Evolutionary conservation across 2,113 vertebrate species (phyloP).

Genomic region (Felis chaus): DNA sequence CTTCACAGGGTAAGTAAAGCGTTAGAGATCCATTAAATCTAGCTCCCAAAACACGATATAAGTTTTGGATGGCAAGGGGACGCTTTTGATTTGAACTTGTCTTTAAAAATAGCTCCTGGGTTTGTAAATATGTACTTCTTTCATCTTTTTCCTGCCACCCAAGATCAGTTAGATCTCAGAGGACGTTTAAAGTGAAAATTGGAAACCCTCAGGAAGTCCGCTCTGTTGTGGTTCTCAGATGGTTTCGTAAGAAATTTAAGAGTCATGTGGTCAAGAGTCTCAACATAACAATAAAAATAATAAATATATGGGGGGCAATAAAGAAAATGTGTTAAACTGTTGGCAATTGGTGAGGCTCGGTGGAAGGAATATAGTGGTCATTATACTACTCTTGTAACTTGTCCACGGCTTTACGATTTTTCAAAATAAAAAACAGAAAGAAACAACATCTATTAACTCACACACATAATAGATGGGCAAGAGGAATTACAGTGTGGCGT

Average conservation of each 20-base stretch:
- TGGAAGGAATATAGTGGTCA: not conserved
- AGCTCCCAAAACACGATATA: not conserved
- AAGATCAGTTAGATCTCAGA: not conserved
- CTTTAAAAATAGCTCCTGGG: not conserved
- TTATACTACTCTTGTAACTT: not conserved
- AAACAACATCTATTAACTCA: not conserved
- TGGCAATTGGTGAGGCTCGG: not conserved
- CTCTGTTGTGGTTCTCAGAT: not conserved
- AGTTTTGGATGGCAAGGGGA: not conserved
- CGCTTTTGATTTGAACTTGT: not conserved
- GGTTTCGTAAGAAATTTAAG: conserved; percentile 25
- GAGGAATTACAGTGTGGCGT: not conserved
- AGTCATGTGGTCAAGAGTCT: not conserved
- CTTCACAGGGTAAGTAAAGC: not conserved
- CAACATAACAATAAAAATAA: not conserved
- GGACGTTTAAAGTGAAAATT: not conserved
- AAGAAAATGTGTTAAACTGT: not conserved
- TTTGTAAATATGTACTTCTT: not conserved
- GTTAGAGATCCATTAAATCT: not conserved
- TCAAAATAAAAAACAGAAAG: not conserved
- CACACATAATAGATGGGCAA: not conserved
- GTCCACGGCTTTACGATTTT: not conserved
- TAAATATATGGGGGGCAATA: not conserved
- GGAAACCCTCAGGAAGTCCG: not conserved
- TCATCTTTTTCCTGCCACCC: not conserved